phyloP scores from a whole-genome alignment of 2,113 vertebrate genomes.

The Prunella fulvescens region DNA sequence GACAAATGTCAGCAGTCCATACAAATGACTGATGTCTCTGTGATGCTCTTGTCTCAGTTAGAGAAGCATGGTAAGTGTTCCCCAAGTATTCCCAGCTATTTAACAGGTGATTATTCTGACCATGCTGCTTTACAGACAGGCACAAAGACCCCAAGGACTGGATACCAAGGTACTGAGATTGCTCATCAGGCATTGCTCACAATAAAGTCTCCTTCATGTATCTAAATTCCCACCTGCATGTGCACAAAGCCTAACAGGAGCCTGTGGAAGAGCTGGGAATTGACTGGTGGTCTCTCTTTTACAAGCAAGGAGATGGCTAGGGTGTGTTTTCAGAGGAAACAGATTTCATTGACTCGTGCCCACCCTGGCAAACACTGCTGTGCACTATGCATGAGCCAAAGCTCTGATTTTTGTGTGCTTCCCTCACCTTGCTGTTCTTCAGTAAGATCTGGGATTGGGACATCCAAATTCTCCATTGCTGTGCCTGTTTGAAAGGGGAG shows the following conservation, averaged over 20 bases:
- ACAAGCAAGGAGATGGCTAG: background rate
- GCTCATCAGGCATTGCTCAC: background rate
- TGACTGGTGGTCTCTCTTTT: background rate
- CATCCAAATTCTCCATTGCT: conserved; percentile 34
- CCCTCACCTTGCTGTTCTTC: conserved; percentile 48
- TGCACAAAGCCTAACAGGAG: background rate
- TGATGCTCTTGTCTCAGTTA: background rate
- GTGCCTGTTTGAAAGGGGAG: background rate
- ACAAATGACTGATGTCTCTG: background rate
- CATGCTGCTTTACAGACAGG: background rate
- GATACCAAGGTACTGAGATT: background rate
- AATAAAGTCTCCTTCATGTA: background rate
- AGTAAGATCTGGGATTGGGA: background rate
- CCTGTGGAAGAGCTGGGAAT: background rate
- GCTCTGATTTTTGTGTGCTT: background rate
- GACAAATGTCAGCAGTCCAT: background rate
- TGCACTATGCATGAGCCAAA: background rate
- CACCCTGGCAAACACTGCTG: background rate
- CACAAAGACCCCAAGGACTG: background rate
- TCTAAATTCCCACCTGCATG: background rate
- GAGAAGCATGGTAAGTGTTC: background rate
- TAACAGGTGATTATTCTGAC: background rate
- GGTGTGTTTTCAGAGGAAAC: background rate
- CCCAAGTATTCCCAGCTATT: background rate
- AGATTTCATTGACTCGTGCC: background rate